These are phyloP conservation scores for Spicauda simplicius DNA, from an alignment of 2,888 invertebrate species.

Conservation along the genomic window DNA sequence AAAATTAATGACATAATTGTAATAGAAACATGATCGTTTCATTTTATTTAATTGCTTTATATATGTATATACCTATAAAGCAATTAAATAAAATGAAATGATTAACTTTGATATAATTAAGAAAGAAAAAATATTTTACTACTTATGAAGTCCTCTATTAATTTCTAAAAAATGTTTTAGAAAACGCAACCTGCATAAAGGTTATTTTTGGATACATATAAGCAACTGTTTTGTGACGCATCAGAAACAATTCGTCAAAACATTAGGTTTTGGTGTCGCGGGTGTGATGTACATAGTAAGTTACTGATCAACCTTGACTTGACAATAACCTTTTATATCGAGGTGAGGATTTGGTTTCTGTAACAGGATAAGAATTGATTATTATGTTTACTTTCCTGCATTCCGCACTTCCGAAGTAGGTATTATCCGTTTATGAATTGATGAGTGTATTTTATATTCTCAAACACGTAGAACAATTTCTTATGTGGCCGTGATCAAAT, in stretches of 20 bases:
- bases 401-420: conserved; percentile 1
- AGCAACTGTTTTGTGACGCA: conserved; percentile 47
- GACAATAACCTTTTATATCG: conserved; percentile 50
- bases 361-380: conserved; percentile 49
- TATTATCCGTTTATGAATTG: neutral
- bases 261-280: conserved; percentile 58
- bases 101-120: too few relatives aligned
- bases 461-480: too few relatives aligned
- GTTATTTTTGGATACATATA: conserved; percentile 25
- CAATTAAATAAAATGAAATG: too few relatives aligned
- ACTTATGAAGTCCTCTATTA: too few relatives aligned
- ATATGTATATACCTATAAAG: too few relatives aligned
- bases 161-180: neutral
- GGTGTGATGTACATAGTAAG: conserved; percentile 58
- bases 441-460: too few relatives aligned
- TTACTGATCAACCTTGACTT: conserved; percentile 58
- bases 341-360: conserved; percentile 55
- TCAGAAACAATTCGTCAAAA: conserved; percentile 51
- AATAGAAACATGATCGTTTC: too few relatives aligned
- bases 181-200: conserved; percentile 15
- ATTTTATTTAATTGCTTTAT: too few relatives aligned
- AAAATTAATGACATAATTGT: too few relatives aligned
- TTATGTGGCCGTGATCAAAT: too few relatives aligned
- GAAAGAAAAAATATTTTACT: too few relatives aligned
- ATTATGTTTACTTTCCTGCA: conserved; percentile 26